Percentiles rank a stretch among this genome's conserved stretches.
Evolutionary conservation across 2,888 invertebrate species (phyloP).

Genomic region (Ypsolopha sequella): DNA sequence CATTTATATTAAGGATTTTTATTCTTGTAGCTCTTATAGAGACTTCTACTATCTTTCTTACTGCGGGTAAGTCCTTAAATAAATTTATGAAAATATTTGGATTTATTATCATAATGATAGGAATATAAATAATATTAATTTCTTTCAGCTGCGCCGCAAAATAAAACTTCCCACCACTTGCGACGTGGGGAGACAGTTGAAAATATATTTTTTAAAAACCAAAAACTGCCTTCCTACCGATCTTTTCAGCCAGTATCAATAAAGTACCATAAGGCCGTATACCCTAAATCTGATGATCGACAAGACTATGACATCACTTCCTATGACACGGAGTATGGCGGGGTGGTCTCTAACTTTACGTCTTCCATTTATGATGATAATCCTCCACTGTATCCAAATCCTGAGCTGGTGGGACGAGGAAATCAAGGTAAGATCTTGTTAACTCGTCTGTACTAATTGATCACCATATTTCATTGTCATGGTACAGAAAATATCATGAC

Average conservation of each 20-base stretch:
- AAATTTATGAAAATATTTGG: not conserved
- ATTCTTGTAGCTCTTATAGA: conserved; percentile 21
- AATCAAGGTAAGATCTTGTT: conserved; percentile 34
- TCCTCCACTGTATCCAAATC: conserved; percentile 60
- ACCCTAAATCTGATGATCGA: conserved; percentile 43
- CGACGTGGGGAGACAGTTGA: not conserved
- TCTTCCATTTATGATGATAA: conserved; percentile 64
- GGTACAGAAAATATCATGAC: no score
- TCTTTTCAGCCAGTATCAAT: conserved; percentile 51
- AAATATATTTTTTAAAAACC: conserved; percentile 36
- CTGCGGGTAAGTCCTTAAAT: conserved; percentile 19
- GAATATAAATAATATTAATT: not conserved
- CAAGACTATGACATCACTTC: conserved; percentile 55
- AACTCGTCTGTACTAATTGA: no score
- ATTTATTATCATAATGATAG: not conserved
- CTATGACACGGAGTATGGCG: conserved; percentile 60
- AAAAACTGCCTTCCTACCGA: conserved; percentile 40
- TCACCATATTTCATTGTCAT: no score
- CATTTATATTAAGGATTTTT: conserved; percentile 18
- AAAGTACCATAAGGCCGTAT: conserved; percentile 42
- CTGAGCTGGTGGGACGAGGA: conserved; percentile 46
- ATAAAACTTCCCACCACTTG: conserved; percentile 31
- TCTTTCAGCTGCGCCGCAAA: conserved; percentile 33
- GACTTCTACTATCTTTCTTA: conserved; percentile 21
- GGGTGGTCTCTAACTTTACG: conserved; percentile 59